phyloP scores from a whole-genome alignment of 2,797 vertebrate genomes.

The Antennarius maculatus region DNA sequence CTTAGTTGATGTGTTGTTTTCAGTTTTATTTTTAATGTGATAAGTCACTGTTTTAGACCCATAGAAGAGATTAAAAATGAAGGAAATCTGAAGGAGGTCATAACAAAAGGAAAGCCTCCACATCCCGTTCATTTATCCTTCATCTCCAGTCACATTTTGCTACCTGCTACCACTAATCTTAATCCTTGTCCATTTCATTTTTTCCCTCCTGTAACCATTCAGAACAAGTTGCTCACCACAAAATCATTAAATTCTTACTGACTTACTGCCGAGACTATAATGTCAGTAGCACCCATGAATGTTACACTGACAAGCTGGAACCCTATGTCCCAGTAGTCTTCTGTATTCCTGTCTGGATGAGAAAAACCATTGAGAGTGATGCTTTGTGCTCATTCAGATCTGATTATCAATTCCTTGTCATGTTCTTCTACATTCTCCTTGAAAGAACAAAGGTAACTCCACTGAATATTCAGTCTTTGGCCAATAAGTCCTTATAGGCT shows the following conservation, averaged over 20 bases:
- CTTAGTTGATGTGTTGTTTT: no score
- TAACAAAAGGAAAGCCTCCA: no score
- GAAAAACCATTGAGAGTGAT: not conserved
- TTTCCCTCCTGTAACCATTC: not conserved
- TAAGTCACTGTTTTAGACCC: no score
- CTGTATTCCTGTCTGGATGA: conserved; percentile 8
- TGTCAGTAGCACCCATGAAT: not conserved
- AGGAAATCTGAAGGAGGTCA: no score
- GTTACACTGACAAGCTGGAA: not conserved
- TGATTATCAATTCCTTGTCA: not conserved
- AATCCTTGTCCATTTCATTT: not conserved
- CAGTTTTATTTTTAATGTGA: no score
- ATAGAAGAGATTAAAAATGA: no score
- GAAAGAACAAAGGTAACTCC: not conserved
- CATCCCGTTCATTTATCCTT: not conserved
- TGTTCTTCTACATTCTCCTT: not conserved
- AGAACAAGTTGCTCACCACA: no score
- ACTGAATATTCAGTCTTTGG: not conserved
- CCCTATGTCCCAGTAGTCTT: not conserved
- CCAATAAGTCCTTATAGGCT: not conserved
- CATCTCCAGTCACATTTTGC: not conserved
- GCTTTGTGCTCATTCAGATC: not conserved
- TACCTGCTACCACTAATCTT: not conserved
- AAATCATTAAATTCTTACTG: no score
- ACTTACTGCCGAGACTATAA: not conserved